Conservation (phyloP, 2,888 invertebrate species). For the Aspidapion aeneum region DNA sequence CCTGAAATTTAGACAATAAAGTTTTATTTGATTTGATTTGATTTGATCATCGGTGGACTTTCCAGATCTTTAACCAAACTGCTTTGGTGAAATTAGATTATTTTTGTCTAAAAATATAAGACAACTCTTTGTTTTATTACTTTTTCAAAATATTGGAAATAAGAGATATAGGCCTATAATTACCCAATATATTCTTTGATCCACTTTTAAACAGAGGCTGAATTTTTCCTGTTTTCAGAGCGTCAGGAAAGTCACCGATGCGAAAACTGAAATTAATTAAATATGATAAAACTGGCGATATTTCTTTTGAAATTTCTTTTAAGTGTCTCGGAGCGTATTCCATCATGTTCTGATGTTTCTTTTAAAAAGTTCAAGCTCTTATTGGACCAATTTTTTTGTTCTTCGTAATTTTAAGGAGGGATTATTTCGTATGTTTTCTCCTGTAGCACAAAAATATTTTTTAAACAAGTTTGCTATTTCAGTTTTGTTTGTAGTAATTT, state of each 20-base stretch:
- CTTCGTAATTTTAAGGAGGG: too few relatives aligned
- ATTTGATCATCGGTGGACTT: neutral
- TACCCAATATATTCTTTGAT: neutral
- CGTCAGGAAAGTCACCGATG: neutral
- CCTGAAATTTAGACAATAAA: too few relatives aligned
- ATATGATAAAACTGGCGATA: neutral
- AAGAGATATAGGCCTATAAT: neutral
- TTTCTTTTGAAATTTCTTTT: neutral
- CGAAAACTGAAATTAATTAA: neutral
- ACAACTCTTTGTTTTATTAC: neutral
- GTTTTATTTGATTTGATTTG: too few relatives aligned
- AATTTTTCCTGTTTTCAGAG: neutral
- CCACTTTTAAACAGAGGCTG: neutral
- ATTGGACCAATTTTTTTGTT: too few relatives aligned
- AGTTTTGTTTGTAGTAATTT: too few relatives aligned
- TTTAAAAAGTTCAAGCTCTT: too few relatives aligned
- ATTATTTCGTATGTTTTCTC: too few relatives aligned
- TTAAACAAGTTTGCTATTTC: too few relatives aligned
- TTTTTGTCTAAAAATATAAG: neutral
- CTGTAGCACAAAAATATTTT: too few relatives aligned
- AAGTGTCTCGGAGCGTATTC: neutral
- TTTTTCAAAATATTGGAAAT: neutral
- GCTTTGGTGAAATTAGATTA: neutral
- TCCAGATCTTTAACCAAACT: neutral
- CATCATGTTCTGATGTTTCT: neutral